Evolutionary conservation across 2,797 vertebrate species (phyloP).

Genomic region (Tamandua tetradactyla): DNA sequence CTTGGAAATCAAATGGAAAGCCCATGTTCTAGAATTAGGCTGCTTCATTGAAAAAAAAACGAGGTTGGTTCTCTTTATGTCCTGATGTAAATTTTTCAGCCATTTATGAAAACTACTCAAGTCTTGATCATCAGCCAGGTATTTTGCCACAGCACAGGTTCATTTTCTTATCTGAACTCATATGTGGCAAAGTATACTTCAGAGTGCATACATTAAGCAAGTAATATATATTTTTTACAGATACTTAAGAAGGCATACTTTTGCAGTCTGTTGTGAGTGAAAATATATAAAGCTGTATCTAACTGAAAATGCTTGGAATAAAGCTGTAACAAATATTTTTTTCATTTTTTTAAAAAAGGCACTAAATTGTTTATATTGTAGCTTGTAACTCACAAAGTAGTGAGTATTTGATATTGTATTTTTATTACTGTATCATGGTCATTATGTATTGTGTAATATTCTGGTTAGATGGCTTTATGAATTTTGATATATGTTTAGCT

Average conservation of each 20-base stretch:
- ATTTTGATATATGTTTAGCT: constrained; percentile 65
- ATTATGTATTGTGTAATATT: constrained; percentile 15
- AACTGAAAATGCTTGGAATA: constrained; percentile 83
- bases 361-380: constrained; percentile 72
- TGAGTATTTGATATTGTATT: constrained; percentile 78
- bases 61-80: constrained; percentile 62
- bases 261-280: constrained; percentile 60
- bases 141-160: constrained; percentile 69
- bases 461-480: constrained; percentile 58
- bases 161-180: constrained; percentile 54
- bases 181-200: constrained; percentile 49
- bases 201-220: constrained; percentile 62
- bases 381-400: constrained; percentile 64
- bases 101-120: constrained; percentile 53
- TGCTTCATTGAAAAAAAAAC: constrained; percentile 70
- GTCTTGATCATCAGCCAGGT: constrained; percentile 19
- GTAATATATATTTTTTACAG: constrained; percentile 77
- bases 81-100: constrained; percentile 34
- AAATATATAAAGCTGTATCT: constrained; percentile 76
- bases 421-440: constrained; percentile 75
- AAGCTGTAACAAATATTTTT: constrained; percentile 75
- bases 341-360: constrained; percentile 66
- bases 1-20: constrained; percentile 75
- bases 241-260: constrained; percentile 68
- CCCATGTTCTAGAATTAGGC: constrained; percentile 77